Evolutionary conservation across 2,888 invertebrate genomes (phyloP).

Genomic region (Tetragonisca angustula): DNA sequence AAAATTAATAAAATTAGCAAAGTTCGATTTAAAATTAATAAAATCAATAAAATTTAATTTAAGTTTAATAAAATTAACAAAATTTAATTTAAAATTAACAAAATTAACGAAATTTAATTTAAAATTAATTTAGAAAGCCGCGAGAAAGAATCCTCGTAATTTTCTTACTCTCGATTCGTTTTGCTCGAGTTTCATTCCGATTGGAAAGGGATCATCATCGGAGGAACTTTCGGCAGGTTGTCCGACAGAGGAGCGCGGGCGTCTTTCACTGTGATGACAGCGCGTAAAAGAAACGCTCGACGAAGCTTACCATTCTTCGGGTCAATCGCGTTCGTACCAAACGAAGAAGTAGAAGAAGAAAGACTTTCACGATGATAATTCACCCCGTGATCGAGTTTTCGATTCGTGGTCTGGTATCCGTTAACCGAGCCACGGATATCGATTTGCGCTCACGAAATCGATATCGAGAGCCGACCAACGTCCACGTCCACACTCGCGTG

Average conservation of each 20-base stretch:
- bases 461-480: conserved; percentile 60
- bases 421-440: conserved; percentile 68
- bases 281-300: not conserved
- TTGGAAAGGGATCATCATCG: not conserved
- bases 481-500: conserved; percentile 19
- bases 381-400: conserved; percentile 38
- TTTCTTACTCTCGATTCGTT: not conserved
- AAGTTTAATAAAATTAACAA: too few species aligned
- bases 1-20: too few species aligned
- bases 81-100: too few species aligned
- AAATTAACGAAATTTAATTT: too few species aligned
- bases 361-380: conserved; percentile 65
- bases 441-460: conserved; percentile 73
- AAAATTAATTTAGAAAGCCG: too few species aligned
- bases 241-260: not conserved
- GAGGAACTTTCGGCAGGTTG: not conserved
- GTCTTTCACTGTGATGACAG: not conserved
- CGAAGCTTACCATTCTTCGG: not conserved
- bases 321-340: not conserved
- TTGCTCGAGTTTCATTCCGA: not conserved
- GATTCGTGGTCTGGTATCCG: conserved; percentile 56
- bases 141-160: not conserved
- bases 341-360: conserved; percentile 15
- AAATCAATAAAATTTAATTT: too few species aligned
- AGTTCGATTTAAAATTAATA: too few species aligned